These are phyloP conservation scores for Drosophila kuntzei DNA, from an alignment of 2,888 invertebrate species.

Conservation along the genomic window DNA sequence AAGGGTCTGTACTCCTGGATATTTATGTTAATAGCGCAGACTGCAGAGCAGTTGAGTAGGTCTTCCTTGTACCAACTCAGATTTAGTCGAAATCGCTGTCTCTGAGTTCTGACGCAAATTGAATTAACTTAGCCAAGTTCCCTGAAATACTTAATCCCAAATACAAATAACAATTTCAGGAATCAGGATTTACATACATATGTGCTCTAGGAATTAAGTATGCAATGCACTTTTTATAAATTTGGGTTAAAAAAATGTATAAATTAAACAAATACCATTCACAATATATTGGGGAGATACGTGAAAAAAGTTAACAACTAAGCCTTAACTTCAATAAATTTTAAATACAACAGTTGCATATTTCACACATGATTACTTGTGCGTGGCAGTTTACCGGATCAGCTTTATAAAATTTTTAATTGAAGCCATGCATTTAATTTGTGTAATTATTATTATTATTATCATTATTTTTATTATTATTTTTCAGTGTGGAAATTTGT, in stretches of 20 bases:
- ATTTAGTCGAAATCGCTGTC: neutral
- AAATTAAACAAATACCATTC: constrained; percentile 4
- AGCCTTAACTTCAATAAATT: constrained; percentile 19
- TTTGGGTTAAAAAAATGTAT: neutral
- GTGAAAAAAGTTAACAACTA: constrained; percentile 1
- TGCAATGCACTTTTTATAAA: constrained; percentile 1
- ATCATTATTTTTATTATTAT: constrained; percentile 33
- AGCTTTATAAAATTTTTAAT: constrained; percentile 56
- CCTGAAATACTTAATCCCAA: constrained; percentile 19
- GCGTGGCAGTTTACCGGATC: constrained; percentile 22
- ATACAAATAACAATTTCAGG: constrained; percentile 14
- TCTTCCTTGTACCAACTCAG: neutral
- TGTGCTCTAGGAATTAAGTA: constrained; percentile 20
- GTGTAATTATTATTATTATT: constrained; percentile 37
- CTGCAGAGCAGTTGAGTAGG: constrained; percentile 33
- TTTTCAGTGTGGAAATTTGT: constrained; percentile 26
- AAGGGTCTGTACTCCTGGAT: constrained; percentile 16
- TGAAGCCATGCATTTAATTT: constrained; percentile 60
- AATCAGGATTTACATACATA: constrained; percentile 8
- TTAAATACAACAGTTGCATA: constrained; percentile 18
- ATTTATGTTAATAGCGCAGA: constrained; percentile 51
- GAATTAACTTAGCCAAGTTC: constrained; percentile 60
- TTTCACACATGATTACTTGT: constrained; percentile 18
- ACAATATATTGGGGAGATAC: neutral
- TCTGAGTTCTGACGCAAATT: constrained; percentile 41